Conservation (phyloP, 2,888 invertebrate species). For the Agrotis puta region DNA sequence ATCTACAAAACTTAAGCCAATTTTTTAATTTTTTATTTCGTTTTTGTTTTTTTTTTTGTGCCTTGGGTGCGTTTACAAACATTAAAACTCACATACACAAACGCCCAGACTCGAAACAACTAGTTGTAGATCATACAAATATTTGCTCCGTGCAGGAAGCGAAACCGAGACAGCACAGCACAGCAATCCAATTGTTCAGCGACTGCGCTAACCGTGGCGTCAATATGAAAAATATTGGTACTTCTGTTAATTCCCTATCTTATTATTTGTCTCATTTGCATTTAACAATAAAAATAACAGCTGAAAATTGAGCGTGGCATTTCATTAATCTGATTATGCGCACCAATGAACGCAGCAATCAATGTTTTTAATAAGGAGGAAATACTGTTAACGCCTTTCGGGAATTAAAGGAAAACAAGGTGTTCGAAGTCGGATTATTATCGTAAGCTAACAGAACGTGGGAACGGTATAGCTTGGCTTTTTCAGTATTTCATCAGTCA, state of each 20-base stretch:
- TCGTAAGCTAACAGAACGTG: neutral
- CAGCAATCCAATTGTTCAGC: too few species aligned
- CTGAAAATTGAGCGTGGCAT: slow-evolving; percentile 37
- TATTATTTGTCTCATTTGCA: slow-evolving; percentile 42
- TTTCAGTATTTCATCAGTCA: neutral
- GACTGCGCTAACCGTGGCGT: too few species aligned
- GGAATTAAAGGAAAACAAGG: neutral
- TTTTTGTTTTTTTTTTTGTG: too few species aligned
- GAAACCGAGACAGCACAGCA: too few species aligned
- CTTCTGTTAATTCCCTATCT: slow-evolving; percentile 29
- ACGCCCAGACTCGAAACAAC: too few species aligned
- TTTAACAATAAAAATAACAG: slow-evolving; percentile 57
- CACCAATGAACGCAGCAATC: slow-evolving; percentile 48
- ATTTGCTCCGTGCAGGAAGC: too few species aligned
- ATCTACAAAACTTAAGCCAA: too few species aligned
- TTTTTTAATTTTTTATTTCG: too few species aligned
- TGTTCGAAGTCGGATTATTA: neutral
- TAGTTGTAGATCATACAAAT: too few species aligned
- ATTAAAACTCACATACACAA: too few species aligned
- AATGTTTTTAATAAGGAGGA: slow-evolving; percentile 35
- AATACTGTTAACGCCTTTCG: slow-evolving; percentile 26
- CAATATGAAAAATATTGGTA: neutral
- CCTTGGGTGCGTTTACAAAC: too few species aligned
- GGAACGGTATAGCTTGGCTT: too few species aligned
- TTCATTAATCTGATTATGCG: slow-evolving; percentile 53